Conservation (phyloP, 1,140 invertebrate species). For the Hylaeus anthracinus region DNA sequence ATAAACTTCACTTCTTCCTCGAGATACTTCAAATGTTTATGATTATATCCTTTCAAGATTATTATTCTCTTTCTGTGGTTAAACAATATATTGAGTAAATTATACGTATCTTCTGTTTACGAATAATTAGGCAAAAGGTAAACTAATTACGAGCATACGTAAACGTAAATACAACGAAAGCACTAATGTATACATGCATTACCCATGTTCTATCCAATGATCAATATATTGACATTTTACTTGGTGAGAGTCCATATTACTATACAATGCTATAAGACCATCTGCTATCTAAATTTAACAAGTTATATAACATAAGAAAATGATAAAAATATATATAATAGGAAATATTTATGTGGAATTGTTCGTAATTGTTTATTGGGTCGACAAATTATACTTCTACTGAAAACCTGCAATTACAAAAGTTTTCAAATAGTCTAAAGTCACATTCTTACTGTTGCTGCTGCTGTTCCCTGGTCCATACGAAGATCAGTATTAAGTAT, state of each 20-base stretch:
- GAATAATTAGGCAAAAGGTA: neutral
- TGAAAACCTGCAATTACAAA: neutral
- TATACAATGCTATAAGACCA: conserved; percentile 53
- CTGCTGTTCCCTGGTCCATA: conserved; percentile 52
- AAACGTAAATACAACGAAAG: neutral
- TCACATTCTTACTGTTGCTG: conserved; percentile 34
- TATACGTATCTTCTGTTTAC: neutral
- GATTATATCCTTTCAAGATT: conserved; percentile 65
- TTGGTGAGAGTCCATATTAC: conserved; percentile 45
- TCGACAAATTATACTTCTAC: neutral
- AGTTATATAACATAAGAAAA: neutral
- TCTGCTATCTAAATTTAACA: conserved; percentile 57
- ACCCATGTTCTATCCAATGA: conserved; percentile 63
- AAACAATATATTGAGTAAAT: neutral
- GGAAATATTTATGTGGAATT: neutral
- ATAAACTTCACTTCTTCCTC: conserved; percentile 49
- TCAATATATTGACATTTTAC: conserved; percentile 48
- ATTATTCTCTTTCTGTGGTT: conserved; percentile 60
- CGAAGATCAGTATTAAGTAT: conserved; percentile 63
- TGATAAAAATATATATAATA: neutral
- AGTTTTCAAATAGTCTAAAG: neutral
- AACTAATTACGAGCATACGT: neutral
- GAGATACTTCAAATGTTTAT: conserved; percentile 67
- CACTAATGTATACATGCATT: conserved; percentile 7
- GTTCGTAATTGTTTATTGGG: neutral